phyloP scores from a whole-genome alignment of 2,113 vertebrate species.

The Crocuta crocuta region DNA sequence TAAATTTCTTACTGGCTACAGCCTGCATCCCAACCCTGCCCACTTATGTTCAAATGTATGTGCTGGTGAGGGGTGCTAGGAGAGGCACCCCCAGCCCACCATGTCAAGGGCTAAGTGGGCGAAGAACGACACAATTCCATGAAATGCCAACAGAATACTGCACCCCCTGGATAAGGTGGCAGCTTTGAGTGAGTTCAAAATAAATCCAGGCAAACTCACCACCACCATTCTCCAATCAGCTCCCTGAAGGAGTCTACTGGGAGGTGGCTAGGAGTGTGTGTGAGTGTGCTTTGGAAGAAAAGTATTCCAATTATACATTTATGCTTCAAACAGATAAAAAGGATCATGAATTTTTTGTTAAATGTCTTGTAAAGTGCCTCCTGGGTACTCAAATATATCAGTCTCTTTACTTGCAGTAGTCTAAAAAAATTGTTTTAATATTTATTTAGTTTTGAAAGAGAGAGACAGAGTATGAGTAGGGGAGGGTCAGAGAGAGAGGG shows the following conservation, averaged over 20 bases:
- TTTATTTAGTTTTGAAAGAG: too few relatives aligned
- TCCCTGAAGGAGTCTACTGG: background rate
- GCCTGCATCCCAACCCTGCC: background rate
- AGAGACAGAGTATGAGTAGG: too few relatives aligned
- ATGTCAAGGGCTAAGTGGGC: background rate
- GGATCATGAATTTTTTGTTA: background rate
- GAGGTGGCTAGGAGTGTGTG: too few relatives aligned
- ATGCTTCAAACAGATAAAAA: constrained; percentile 23
- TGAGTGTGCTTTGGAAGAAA: background rate
- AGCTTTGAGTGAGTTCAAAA: background rate
- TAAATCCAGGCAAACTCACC: background rate
- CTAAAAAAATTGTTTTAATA: background rate
- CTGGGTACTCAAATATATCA: background rate
- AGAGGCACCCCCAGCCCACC: background rate
- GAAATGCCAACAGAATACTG: background rate
- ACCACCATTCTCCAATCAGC: background rate
- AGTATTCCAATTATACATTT: background rate
- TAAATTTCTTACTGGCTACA: background rate
- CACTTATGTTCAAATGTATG: background rate
- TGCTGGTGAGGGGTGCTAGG: background rate
- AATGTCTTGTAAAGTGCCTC: background rate
- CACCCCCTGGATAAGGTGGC: background rate
- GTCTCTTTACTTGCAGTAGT: background rate
- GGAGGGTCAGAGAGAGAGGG: too few relatives aligned
- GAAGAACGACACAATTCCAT: background rate